Conservation (phyloP, 2,113 vertebrate genomes). For the Tupaia tana region DNA sequence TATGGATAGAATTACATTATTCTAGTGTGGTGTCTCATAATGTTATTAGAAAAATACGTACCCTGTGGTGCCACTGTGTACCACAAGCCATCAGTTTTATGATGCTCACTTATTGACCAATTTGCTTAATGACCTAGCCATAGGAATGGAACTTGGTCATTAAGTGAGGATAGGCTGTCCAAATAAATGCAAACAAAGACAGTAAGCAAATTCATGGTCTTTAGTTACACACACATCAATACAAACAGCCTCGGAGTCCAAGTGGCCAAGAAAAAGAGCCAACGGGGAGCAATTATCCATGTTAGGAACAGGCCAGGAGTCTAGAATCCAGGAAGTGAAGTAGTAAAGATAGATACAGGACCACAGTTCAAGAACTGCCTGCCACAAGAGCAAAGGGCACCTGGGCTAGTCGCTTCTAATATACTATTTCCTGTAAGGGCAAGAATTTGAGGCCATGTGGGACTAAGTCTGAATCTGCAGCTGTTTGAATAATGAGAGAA, state of each 20-base stretch:
- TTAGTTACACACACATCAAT: background rate
- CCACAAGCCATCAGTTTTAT: too few species aligned
- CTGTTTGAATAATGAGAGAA: slow-evolving; percentile 58
- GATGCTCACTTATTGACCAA: too few species aligned
- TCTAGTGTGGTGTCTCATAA: too few species aligned
- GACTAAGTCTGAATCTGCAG: slow-evolving; percentile 12
- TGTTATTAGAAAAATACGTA: too few species aligned
- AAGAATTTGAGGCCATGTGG: background rate
- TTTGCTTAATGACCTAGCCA: too few species aligned
- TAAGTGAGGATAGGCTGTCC: too few species aligned
- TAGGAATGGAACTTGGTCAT: too few species aligned
- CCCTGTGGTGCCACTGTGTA: too few species aligned
- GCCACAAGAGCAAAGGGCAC: background rate
- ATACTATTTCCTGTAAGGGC: slow-evolving; percentile 26
- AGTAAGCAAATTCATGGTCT: background rate
- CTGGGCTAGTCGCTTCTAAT: background rate
- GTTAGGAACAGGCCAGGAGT: background rate
- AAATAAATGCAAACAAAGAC: background rate
- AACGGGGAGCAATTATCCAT: background rate
- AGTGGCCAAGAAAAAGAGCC: background rate
- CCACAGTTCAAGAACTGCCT: background rate
- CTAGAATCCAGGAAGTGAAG: slow-evolving; percentile 38
- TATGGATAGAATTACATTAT: too few species aligned
- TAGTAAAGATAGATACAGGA: background rate
- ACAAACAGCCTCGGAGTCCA: background rate